Percentiles rank a stretch among this genome's conserved stretches.
These are phyloP conservation scores for Mycteria americana DNA, from an alignment of 2,797 vertebrate genomes.

Conservation along the genomic window DNA sequence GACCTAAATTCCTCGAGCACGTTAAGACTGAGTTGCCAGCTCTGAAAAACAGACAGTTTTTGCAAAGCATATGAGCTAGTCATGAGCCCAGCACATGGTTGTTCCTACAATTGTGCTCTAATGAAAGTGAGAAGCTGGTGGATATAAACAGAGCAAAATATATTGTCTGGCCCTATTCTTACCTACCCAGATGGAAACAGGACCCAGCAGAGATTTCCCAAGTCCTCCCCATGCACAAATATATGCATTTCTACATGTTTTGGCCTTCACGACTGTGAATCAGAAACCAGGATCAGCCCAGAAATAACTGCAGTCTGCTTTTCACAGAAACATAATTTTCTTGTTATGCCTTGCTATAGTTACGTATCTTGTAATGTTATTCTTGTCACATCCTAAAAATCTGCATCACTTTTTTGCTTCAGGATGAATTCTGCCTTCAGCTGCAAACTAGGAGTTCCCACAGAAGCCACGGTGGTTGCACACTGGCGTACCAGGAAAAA, in stretches of 20 bases:
- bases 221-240: background rate
- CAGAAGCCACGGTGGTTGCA: background rate
- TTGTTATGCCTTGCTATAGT: slow-evolving; percentile 30
- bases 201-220: slow-evolving; percentile 5
- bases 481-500: background rate
- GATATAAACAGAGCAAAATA: background rate
- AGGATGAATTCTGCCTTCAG: slow-evolving; percentile 28
- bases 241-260: background rate
- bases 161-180: background rate
- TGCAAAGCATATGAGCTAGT: background rate
- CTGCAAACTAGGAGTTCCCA: slow-evolving; percentile 7
- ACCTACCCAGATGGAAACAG: background rate
- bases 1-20: background rate
- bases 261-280: slow-evolving; percentile 14
- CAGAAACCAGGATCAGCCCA: slow-evolving; percentile 17
- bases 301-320: slow-evolving; percentile 50
- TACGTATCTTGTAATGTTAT: slow-evolving; percentile 23
- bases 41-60: background rate
- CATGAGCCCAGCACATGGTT: background rate
- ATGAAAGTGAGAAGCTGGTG: background rate
- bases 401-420: background rate
- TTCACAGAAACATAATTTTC: slow-evolving; percentile 47
- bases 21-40: background rate
- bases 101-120: background rate
- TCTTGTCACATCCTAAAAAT: slow-evolving; percentile 35